A percentile compares a stretch with the other conserved stretches of the same genome.
Evolutionary conservation across 2,113 vertebrate species (phyloP).

Genomic region (Phodopus roborovskii): DNA sequence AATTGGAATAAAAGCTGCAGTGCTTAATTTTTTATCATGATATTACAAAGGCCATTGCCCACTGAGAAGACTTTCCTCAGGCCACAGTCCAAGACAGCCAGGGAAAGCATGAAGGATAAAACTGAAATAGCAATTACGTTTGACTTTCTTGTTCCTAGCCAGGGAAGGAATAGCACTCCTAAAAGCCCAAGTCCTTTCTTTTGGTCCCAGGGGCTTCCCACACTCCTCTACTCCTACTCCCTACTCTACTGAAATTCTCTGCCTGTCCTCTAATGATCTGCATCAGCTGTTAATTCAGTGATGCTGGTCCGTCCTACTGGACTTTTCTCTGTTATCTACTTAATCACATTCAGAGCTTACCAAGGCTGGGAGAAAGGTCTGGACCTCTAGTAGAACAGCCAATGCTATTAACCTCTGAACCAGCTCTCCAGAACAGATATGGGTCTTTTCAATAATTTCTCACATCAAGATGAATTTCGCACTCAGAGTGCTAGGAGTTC

Average conservation of each 20-base stretch:
- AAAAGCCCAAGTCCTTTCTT: neutral
- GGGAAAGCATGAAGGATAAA: neutral
- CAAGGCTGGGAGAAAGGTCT: no score
- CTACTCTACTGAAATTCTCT: neutral
- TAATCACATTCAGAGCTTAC: neutral
- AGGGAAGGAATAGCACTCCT: neutral
- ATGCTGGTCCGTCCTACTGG: neutral
- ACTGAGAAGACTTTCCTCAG: neutral
- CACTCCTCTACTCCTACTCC: neutral
- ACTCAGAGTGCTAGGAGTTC: neutral
- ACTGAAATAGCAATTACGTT: neutral
- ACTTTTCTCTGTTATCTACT: neutral
- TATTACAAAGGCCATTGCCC: neutral
- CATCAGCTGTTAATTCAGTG: neutral
- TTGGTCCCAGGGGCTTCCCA: neutral
- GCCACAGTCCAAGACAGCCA: neutral
- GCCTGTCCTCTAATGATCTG: neutral
- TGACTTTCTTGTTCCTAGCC: neutral
- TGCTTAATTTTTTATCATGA: slow-evolving; percentile 6
- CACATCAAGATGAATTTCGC: neutral
- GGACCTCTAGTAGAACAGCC: no score
- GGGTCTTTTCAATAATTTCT: neutral
- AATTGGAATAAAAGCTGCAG: neutral
- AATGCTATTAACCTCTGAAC: no score
- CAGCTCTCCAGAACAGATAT: neutral